Evolutionary conservation across 1,140 invertebrate genomes (phyloP).

Genomic region (Laupala kohalensis): DNA sequence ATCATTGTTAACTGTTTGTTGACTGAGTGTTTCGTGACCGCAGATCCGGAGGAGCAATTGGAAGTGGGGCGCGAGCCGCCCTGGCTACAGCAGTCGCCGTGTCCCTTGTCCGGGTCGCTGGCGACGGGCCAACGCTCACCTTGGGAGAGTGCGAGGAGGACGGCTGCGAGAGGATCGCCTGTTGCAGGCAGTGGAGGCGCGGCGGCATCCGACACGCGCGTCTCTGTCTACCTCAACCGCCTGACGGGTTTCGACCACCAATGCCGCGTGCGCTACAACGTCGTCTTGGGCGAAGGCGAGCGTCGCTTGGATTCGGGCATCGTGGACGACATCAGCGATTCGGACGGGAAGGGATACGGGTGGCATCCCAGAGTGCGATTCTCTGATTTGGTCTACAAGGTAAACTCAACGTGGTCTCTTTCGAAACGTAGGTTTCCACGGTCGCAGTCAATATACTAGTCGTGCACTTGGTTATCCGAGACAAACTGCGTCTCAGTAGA

Average conservation of each 20-base stretch:
- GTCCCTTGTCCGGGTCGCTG: too few species aligned
- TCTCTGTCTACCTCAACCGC: constrained; percentile 52
- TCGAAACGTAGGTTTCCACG: not conserved
- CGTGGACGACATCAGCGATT: constrained; percentile 63
- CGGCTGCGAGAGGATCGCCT: not conserved
- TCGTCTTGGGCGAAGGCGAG: constrained; percentile 60
- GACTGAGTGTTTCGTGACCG: constrained; percentile 3
- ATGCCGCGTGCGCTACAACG: constrained; percentile 58
- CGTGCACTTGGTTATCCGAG: too few species aligned
- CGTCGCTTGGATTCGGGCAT: constrained; percentile 58
- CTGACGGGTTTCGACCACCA: constrained; percentile 71
- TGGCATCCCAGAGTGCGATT: constrained; percentile 53
- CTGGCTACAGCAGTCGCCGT: too few species aligned
- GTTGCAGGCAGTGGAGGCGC: constrained; percentile 12
- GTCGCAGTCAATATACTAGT: too few species aligned
- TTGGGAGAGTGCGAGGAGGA: too few species aligned
- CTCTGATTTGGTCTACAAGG: constrained; percentile 42
- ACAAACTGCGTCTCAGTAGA: too few species aligned
- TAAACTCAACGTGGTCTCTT: too few species aligned
- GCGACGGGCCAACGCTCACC: too few species aligned
- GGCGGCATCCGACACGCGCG: constrained; percentile 31
- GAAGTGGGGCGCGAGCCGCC: not conserved
- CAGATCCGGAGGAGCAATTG: not conserved
- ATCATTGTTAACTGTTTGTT: too few species aligned
- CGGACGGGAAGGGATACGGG: constrained; percentile 55